Base-by-base conservation (phyloP, 2,797 vertebrate species). In the Poeciliopsis infans region DNA sequence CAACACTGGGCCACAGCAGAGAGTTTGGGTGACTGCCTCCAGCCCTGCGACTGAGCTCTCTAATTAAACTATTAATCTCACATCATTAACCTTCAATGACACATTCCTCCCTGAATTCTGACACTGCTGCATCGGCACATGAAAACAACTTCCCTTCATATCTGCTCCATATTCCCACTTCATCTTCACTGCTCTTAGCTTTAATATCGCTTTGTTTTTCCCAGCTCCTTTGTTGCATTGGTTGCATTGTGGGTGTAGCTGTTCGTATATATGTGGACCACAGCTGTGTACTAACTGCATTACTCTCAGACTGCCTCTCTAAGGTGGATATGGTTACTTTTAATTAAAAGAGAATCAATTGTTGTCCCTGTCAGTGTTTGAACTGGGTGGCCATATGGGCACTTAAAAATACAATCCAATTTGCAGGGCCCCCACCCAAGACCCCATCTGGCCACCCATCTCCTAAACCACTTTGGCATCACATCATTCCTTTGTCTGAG, bases 21-120 rank as follows among this genome's bases (percentile, higher is more conserved):
- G 84, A 85, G 87, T 93, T 91, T 87, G 86, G 92, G 90, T 89
- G 88, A 82, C 82, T 89, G 93, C 93, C 91, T 91, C 81, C 68
- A 81, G 94, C 88, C 86, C 78, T 74, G 89, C 86, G 79, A 89
- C 88, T 78, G 88, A 92, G 91, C 81, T 83, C 71, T 80, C 81
- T 95, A 95, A 95, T 95, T 96, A 94, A 95, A 93, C 92, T 91
- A 95, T 95, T 96, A 94, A 95, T 96, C 94, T 94, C 91, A 92
- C 89, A 87, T 92, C 92, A 94, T 95, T 95, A 94, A 95, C 93
- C 93, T 94, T 85, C 0, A 53, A 83, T 82, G 87, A 91, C 90
- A 93, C 84, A 77, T 83, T 79, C 85, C 89, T 91, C 84, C 84
- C 82, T 80, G 83, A 75, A 76, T 89, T 88, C 81, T 87, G 89